Base-by-base conservation (phyloP, 2,888 invertebrate genomes). In the Entomobrya proxima region DNA sequence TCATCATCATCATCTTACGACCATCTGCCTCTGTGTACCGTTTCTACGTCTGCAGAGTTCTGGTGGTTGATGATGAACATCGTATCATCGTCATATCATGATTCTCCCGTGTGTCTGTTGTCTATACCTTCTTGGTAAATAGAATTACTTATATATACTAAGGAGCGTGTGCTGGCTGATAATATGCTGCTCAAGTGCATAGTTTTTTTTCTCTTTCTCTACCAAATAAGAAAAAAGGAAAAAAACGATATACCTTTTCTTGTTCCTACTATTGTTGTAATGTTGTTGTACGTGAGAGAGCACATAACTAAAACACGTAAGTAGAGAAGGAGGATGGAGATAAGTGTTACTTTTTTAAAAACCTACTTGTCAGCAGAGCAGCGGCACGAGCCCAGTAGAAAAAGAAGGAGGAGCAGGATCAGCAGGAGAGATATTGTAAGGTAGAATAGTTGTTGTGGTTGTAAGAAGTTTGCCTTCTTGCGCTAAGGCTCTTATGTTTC, bases 31-130 rank as follows among this genome's bases (percentile, higher is more conserved):
- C 37, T 30, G 37, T 52, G 55, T 75, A 75, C 75, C 75, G 75
- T 75, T n/a, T n/a, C n/a, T n/a, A 75, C 75, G 75, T 75, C 75
- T 75, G 75, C 52, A 55, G n/a, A n/a, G 75, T 55, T 75, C 35
- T 75, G 52, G 55, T 75, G 75, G 52, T 35, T 52, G 75, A 32
- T 67, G 67, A 40, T 37, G 67, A 37, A 55, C 35, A 75, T 35
- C 35, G 40, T 35, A 75, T 69, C 44, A 69, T 24, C 40, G n/a
- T 21, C 67, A 21, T 50, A 74, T 18, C 50, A 50, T 32, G 18
- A 50, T 72, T 72, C 47, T 72, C 27, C 35, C 9, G 21, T n/a
- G 30, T 11, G 21, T 74, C 30, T 72, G 32, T 21, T 35, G 9
- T 5, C 30, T 40, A 11, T 7, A 11, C 15, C 44, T 7, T n/a